Evolutionary conservation across 2,797 vertebrate species (phyloP).

Genomic region (Mastacembelus armatus): DNA sequence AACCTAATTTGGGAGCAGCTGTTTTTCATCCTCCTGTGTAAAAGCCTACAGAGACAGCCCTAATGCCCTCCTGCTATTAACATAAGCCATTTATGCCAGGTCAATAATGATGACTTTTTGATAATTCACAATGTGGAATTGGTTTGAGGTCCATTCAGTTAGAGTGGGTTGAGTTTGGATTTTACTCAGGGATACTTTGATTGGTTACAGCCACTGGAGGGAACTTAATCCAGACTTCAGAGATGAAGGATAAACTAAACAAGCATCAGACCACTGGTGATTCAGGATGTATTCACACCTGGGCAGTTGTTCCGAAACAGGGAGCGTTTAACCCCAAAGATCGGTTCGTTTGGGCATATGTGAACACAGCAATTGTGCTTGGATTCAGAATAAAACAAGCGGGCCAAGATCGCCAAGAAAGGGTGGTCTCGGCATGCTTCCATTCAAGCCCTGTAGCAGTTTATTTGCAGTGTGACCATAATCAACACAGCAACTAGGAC

Average conservation of each 20-base stretch:
- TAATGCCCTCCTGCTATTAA: background rate
- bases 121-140: constrained; percentile 6
- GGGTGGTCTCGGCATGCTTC: too few species aligned
- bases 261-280: background rate
- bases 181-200: constrained; percentile 2
- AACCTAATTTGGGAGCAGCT: constrained; percentile 30
- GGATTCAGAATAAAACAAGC: too few species aligned
- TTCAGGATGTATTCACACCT: too few species aligned
- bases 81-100: background rate
- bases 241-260: background rate
- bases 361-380: too few species aligned
- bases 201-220: background rate
- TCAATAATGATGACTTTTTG: constrained; percentile 2
- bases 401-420: too few species aligned
- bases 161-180: background rate
- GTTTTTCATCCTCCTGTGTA: constrained; percentile 25
- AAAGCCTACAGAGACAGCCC: constrained; percentile 7
- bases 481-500: too few species aligned
- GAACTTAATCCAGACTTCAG: background rate
- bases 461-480: too few species aligned
- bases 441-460: too few species aligned
- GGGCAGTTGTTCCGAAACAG: too few species aligned
- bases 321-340: too few species aligned
- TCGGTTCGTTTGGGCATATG: too few species aligned
- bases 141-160: background rate